Evolutionary conservation across 2,888 invertebrate species (phyloP), one percentile per base, ranked within the genome.

Genomic region (Apamea crenata): DNA sequence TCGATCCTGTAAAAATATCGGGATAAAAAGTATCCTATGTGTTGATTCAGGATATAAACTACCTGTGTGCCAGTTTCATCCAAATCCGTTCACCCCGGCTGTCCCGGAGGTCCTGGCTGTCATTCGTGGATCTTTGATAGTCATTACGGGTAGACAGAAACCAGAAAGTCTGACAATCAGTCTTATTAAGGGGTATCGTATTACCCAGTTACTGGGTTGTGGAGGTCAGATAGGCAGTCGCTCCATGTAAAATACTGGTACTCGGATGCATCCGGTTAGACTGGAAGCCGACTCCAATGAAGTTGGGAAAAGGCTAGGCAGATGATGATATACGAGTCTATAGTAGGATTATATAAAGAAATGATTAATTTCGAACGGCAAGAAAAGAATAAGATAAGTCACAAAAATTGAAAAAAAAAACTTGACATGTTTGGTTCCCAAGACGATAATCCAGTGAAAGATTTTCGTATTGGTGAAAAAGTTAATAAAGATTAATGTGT

Each of bases 401-500:
- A 16, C 5, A 16, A 16, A 47, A 50, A 25, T n/a, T 16, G 0
- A 10, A 40, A 50, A 65, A 61, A 63, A 18, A 32, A 21, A 21
- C 29, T 53, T 44, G 65, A 81, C 53, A 47, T 47, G n/a, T 76
- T 61, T 40, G 44, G 74, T 67, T 83, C 85, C 80, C 85, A 61
- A 47, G 80, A 80, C n/a, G 53, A 36, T 86, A 80, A 85, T 85
- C 53, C 67, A 68, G 7, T 67, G 6, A 83, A 80, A 50, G 36
- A 68, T 56, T 59, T 70, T 56, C 67, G 50, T 71, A 32, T 74
- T 50, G 21, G 4, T 29, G 12, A 69, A 74, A 65, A 70, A n/a
- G 61, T 44, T 78, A 71, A 77, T 78, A 40, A 70, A 74, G 83
- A 85, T 85, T 36, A 77, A 83, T 85, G 76, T 77, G 53, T 80